Evolutionary conservation across 1,140 invertebrate genomes (phyloP), one percentile per base, ranked within the genome.

Genomic region (Megathymus violae): DNA sequence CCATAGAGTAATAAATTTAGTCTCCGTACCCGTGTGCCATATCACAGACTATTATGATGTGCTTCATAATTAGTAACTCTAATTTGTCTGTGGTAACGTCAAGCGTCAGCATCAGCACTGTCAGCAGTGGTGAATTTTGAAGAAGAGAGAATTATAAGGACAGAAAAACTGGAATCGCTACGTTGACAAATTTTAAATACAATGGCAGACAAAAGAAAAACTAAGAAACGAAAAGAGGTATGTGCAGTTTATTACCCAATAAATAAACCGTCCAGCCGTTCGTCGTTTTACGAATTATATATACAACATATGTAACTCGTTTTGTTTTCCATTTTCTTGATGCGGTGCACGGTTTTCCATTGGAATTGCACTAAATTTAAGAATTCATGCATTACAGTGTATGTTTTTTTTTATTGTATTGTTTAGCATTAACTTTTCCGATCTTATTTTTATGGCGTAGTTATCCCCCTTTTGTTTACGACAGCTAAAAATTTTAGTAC

Each of bases 151-250:
- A 25, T 36, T 59, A 43, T 47, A 34, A 52, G 11, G 11, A 54
- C 51, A 73, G 69, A 51, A 67, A 47, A 76, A 73, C 65, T 70
- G 66, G 64, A 80, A 72, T 62, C 62, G 76, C 71, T 76, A 82
- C 81, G 78, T 87, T 80, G 76, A 84, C 82, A 83, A 84, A 73
- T 75, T 89, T 80, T 65, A 64, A 69, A 80, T 91, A 94, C 92
- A 80, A 96, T 96, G 95, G 95, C 94, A 88, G 95, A 96, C 73
- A 95, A 95, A 83, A 93, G 93, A 82, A 95, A 95, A 93, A 93
- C 92, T 76, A 94, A 93, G 87, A 95, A 95, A 74, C 94, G 94
- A 64, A 95, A 95, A 93, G 94, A 95, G 85, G 95, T 95, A 92
- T 93, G 91, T 89, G 71, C 78, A 59, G 64, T 74, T 79, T 77